Evolutionary conservation across 2,113 vertebrate genomes (phyloP).

Genomic region (Tychaedon coryphoeus): DNA sequence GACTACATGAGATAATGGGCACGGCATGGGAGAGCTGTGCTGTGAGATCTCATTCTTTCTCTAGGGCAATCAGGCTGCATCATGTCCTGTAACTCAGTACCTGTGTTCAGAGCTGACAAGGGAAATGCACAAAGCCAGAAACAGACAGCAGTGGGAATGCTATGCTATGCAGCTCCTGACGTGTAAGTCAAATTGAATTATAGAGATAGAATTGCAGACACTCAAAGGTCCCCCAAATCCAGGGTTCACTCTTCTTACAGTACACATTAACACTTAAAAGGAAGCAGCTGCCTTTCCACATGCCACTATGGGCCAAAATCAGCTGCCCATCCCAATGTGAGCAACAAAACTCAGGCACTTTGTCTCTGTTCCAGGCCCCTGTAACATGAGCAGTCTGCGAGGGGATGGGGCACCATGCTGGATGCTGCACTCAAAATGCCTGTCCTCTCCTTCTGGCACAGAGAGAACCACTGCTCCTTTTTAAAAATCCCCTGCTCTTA

Average conservation of each 20-base stretch:
- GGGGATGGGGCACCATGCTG: background rate
- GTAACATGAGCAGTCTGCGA: background rate
- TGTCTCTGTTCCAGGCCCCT: conserved; percentile 25
- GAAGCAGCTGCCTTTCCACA: conserved; percentile 65
- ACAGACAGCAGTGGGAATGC: background rate
- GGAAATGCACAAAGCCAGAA: background rate
- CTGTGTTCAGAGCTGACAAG: background rate
- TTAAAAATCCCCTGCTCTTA: conserved; percentile 59
- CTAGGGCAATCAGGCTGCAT: background rate
- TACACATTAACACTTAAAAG: conserved; percentile 37
- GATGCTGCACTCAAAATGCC: background rate
- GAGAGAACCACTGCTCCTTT: conserved; percentile 40
- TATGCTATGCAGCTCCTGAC: background rate
- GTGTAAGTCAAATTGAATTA: background rate
- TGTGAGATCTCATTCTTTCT: background rate
- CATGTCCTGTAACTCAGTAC: background rate
- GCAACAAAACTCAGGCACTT: conserved; percentile 39
- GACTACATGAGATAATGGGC: background rate
- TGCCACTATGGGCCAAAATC: conserved; percentile 36
- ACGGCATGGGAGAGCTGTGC: background rate
- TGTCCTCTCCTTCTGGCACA: conserved; percentile 17
- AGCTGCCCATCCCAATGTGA: conserved; percentile 53
- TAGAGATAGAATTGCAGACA: background rate
- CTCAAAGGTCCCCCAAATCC: background rate
- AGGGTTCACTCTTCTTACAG: conserved; percentile 32